Base-by-base conservation (phyloP, 2,113 vertebrate genomes). In the Ptyas mucosa region DNA sequence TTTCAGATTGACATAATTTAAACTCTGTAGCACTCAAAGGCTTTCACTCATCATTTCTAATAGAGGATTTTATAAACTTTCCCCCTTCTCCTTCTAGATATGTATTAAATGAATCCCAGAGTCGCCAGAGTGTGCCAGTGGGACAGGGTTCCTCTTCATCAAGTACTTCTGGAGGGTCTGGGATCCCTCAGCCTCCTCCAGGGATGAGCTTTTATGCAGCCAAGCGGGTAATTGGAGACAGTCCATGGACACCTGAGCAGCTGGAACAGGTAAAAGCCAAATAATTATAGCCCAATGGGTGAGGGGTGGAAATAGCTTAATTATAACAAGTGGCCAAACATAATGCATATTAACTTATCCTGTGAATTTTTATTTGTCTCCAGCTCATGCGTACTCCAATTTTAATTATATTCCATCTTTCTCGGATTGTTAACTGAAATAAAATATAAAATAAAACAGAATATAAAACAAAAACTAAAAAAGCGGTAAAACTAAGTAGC, bases 171-270 rank as follows among this genome's bases (percentile, higher is more conserved):
- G 97, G 97, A 95, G 94, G 97, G 87, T 97, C 98, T 95, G 98
- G 98, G 94, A 98, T 99, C 85, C 99, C 99, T 93, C 99, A 99
- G 89, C 98, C 99, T 23, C 99, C 99, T 94, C 99, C 99, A 11
- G 99, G 99, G 85, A 99, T 99, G 99, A 99, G 99, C 93, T 98
- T 99, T 94, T 99, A 99, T 92, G 99, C 98, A 93, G 99, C 98
- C 92, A 99, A 99, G 91, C 98, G 99, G 94, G 98, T 99, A 92
- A 99, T 99, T 94, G 99, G 99, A 95, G 99, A 99, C 96, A 98
- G 97, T 29, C 99, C 99, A 1, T 99, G 99, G 99, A 99, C 98
- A 14, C 98, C 99, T 21, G 99, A 99, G 96, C 98, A 99, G 90
- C 96, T 99, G 29, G 99, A 99, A 96, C 99, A 99, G 99, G 99